Percentiles rank a stretch among this genome's conserved stretches.
Conservation (phyloP, 2,888 invertebrate species). For the Polymixis flavicincta region DNA sequence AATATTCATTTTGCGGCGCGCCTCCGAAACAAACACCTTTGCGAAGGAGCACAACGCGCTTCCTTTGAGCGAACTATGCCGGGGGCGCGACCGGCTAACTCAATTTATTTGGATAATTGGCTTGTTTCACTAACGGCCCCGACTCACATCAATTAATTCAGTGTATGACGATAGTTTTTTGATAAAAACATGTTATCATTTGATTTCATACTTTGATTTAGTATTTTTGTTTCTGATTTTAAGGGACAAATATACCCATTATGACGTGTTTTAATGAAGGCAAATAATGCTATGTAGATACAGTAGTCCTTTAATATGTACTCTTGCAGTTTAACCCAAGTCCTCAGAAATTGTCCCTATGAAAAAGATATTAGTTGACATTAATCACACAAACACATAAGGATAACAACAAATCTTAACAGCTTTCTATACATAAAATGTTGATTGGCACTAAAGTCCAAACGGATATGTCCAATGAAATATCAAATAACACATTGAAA, state of each 20-base stretch:
- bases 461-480: conserved; percentile 35
- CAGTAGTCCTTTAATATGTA: not conserved
- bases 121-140: conserved; percentile 83
- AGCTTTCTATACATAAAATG: conserved; percentile 7
- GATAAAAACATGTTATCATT: conserved; percentile 35
- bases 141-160: conserved; percentile 74
- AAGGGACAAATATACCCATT: not conserved
- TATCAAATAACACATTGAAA: conserved; percentile 41
- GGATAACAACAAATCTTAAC: no score
- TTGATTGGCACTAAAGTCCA: conserved; percentile 12
- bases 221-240: conserved; percentile 2
- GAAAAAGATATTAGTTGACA: no score
- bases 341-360: not conserved
- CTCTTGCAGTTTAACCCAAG: not conserved
- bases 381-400: not conserved
- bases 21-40: conserved; percentile 90
- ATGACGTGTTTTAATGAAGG: not conserved
- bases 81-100: conserved; percentile 79
- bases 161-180: conserved; percentile 53
- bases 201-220: conserved; percentile 1
- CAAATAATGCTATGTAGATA: not conserved
- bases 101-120: conserved; percentile 89
- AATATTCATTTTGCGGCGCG: conserved; percentile 90
- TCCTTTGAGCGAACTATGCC: conserved; percentile 86
- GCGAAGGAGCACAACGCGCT: conserved; percentile 81